phyloP scores from a whole-genome alignment of 1,140 invertebrate species.

The Drosophila cardini region DNA sequence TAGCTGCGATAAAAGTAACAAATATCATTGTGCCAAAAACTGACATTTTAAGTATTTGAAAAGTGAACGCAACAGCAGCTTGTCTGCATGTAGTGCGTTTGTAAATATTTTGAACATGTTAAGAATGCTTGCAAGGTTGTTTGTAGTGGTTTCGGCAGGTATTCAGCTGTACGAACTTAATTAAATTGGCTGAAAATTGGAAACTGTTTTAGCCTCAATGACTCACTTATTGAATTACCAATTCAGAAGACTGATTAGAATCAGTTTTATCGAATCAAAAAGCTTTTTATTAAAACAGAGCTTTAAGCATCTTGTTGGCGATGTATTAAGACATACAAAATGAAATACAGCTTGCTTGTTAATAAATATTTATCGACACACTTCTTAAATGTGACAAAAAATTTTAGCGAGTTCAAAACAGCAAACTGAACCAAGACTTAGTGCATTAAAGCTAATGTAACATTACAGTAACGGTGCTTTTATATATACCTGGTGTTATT shows the following conservation, averaged over 20 bases:
- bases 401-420: too few relatives aligned
- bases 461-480: too few relatives aligned
- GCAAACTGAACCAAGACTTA: too few relatives aligned
- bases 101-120: slow-evolving; percentile 73
- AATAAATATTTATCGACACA: too few relatives aligned
- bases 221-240: slow-evolving; percentile 55
- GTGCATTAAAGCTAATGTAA: too few relatives aligned
- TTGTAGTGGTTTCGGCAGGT: slow-evolving; percentile 53
- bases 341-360: too few relatives aligned
- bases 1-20: slow-evolving; percentile 73
- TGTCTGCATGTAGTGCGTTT: slow-evolving; percentile 62
- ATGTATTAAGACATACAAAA: too few relatives aligned
- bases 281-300: too few relatives aligned
- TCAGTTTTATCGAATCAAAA: too few relatives aligned
- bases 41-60: slow-evolving; percentile 73
- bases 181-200: slow-evolving; percentile 71
- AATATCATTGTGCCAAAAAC: slow-evolving; percentile 77
- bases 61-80: slow-evolving; percentile 72
- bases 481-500: too few relatives aligned
- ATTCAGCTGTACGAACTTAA: slow-evolving; percentile 66
- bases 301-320: too few relatives aligned
- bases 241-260: neutral
- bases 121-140: slow-evolving; percentile 79
- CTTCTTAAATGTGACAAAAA: too few relatives aligned
- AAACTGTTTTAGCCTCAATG: slow-evolving; percentile 32